phyloP scores from a whole-genome alignment of 2,797 vertebrate species.

The Spinibarbus caldwelli region DNA sequence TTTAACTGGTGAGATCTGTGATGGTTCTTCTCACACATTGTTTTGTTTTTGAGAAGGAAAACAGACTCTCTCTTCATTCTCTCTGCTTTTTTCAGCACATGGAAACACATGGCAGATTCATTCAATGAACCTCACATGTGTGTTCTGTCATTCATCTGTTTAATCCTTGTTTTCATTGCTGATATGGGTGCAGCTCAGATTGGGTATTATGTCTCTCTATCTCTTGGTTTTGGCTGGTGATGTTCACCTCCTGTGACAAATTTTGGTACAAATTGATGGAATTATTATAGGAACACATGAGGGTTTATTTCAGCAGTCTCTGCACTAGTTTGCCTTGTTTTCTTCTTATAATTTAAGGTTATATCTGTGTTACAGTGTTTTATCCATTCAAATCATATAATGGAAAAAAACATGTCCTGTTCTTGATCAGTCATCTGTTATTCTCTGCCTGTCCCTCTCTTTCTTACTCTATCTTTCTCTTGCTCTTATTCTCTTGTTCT shows the following conservation, averaged over 20 bases:
- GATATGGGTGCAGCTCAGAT: not conserved
- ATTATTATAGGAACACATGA: constrained; percentile 47
- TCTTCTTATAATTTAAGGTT: not conserved
- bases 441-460: no score
- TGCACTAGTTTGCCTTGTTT: not conserved
- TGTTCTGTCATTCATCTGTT: constrained; percentile 12
- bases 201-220: not conserved
- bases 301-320: constrained; percentile 21
- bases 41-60: not conserved
- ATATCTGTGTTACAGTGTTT: constrained; percentile 39
- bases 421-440: constrained; percentile 47
- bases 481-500: not conserved
- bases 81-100: not conserved
- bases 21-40: not conserved
- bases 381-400: constrained; percentile 36
- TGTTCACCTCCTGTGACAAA: constrained; percentile 36
- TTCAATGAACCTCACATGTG: not conserved
- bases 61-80: not conserved
- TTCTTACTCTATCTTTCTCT: no score
- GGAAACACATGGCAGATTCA: not conserved
- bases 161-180: constrained; percentile 20
- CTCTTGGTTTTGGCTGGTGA: constrained; percentile 18
- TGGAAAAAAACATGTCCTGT: constrained; percentile 24
- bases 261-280: constrained; percentile 27
- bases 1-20: not conserved